Percentiles rank a stretch among this genome's conserved stretches.
These are phyloP conservation scores for Podabrus alpinus DNA, from an alignment of 2,888 invertebrate genomes.

Conservation along the genomic window DNA sequence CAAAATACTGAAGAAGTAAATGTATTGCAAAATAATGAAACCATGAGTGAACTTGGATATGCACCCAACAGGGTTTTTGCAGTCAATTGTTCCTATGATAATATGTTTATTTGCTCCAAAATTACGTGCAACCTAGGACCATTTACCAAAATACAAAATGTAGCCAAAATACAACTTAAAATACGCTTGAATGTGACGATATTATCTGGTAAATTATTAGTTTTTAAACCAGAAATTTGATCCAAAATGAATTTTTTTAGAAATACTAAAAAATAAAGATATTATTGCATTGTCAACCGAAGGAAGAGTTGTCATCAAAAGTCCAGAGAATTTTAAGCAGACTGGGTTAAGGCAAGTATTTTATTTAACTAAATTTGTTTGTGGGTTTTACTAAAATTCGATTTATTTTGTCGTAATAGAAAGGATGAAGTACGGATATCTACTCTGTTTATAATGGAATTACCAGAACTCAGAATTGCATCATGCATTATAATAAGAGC, in stretches of 20 bases:
- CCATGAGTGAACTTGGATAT: slow-evolving; percentile 2
- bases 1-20: background rate
- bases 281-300: slow-evolving; percentile 50
- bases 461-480: slow-evolving; percentile 42
- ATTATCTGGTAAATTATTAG: slow-evolving; percentile 41
- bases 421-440: slow-evolving; percentile 44
- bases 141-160: slow-evolving; percentile 45
- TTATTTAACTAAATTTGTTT: background rate
- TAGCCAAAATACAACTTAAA: slow-evolving; percentile 48
- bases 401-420: slow-evolving; percentile 19
- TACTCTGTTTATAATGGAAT: slow-evolving; percentile 50
- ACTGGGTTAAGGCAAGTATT: slow-evolving; percentile 32
- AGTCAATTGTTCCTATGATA: slow-evolving; percentile 49
- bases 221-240: background rate
- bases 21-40: background rate
- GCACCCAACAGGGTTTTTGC: slow-evolving; percentile 43
- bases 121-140: slow-evolving; percentile 50
- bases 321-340: slow-evolving; percentile 41
- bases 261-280: slow-evolving; percentile 45
- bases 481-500: slow-evolving; percentile 57
- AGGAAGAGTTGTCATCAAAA: slow-evolving; percentile 43
- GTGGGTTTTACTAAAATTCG: background rate
- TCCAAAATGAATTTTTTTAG: slow-evolving; percentile 30
- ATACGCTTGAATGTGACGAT: slow-evolving; percentile 48
- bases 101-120: slow-evolving; percentile 46